A percentile compares a stretch with the other conserved stretches of the same genome.
phyloP scores from a whole-genome alignment of 1,140 invertebrate genomes.

The Arctopsyche grandis region DNA sequence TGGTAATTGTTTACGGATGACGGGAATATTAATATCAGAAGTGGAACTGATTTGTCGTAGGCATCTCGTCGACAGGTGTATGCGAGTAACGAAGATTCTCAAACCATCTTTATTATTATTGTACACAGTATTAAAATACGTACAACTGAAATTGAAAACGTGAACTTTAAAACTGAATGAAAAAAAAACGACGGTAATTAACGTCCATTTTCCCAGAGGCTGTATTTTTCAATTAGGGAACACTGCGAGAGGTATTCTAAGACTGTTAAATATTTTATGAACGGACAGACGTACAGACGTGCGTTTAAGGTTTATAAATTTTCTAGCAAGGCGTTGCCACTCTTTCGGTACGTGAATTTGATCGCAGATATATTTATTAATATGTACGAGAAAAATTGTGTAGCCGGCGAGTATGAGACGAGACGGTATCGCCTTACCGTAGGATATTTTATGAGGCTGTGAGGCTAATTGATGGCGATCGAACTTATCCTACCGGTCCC shows the following conservation, averaged over 20 bases:
- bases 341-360: no score
- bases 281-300: not conserved
- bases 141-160: not conserved
- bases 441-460: not conserved
- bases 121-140: not conserved
- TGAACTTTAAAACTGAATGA: not conserved
- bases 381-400: not conserved
- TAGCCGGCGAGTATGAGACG: not conserved
- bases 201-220: slow-evolving; percentile 16
- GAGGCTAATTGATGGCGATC: not conserved
- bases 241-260: not conserved
- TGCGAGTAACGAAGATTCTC: not conserved
- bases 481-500: not conserved
- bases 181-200: slow-evolving; percentile 12
- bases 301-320: not conserved
- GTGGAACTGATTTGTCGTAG: slow-evolving; percentile 50
- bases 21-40: slow-evolving; percentile 51
- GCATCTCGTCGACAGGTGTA: slow-evolving; percentile 43
- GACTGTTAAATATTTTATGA: slow-evolving; percentile 15
- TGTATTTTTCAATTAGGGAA: slow-evolving; percentile 20
- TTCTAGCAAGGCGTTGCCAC: not conserved
- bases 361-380: not conserved
- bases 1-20: slow-evolving; percentile 50
- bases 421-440: not conserved
- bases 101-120: not conserved